Percentiles rank a stretch among this genome's conserved stretches.
Conservation (phyloP, 1,140 invertebrate species). For the Caenorhabditis inopinata region DNA sequence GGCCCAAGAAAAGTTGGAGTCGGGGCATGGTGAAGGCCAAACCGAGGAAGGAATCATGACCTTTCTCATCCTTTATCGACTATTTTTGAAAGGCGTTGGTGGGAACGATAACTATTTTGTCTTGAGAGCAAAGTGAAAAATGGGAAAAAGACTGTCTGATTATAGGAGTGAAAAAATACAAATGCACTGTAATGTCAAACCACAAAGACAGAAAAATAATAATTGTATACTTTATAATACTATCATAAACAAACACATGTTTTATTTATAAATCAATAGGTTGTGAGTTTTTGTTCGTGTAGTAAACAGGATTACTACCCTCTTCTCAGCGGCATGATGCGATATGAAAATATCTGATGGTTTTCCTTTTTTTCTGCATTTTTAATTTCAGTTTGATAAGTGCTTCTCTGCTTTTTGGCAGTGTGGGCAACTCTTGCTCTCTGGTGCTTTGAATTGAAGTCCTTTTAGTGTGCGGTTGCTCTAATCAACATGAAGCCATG, state of each 20-base stretch:
- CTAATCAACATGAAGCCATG: not conserved
- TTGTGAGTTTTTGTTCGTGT: not conserved
- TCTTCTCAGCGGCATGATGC: not conserved
- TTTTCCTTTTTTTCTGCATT: too few species aligned
- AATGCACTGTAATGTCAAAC: not conserved
- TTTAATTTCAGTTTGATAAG: too few species aligned
- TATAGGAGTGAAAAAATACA: not conserved
- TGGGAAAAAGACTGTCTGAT: not conserved
- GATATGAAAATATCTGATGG: not conserved
- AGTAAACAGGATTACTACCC: not conserved
- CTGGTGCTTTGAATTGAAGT: not conserved
- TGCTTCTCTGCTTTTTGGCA: too few species aligned
- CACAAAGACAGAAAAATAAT: not conserved
- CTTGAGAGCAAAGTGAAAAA: not conserved
- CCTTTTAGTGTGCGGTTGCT: not conserved
- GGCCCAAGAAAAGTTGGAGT: slow-evolving; percentile 1
- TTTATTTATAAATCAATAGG: not conserved
- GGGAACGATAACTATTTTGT: slow-evolving; percentile 23
- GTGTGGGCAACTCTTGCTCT: too few species aligned
- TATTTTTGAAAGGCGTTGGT: slow-evolving; percentile 25
- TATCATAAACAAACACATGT: slow-evolving; percentile 26
- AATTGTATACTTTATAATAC: not conserved
- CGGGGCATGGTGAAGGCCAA: not conserved
- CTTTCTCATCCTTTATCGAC: slow-evolving; percentile 24
- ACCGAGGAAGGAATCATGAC: not conserved